Evolutionary conservation across 2,888 invertebrate species (phyloP), one percentile per base, ranked within the genome.

Genomic region (Caenorhabditis auriculariae): DNA sequence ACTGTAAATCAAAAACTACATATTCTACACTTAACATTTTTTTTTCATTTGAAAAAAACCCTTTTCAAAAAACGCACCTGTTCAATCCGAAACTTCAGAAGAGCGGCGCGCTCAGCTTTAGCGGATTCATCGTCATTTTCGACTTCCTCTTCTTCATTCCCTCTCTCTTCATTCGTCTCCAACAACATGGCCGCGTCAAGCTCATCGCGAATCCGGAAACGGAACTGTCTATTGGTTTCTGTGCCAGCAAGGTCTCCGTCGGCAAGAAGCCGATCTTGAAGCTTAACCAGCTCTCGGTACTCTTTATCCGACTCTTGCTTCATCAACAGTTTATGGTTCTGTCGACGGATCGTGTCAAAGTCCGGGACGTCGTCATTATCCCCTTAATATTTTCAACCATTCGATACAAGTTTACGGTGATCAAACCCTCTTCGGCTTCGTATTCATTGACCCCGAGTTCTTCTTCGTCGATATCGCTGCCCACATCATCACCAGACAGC

Each of bases 401-500:
- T 26, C 26, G 35, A 44, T n/a, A n/a, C n/a, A n/a, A n/a, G n/a
- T n/a, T n/a, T n/a, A n/a, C n/a, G n/a, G n/a, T n/a, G n/a, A n/a
- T 17, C 48, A 48, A 41, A 49, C 70, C 68, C 52, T 65, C 70
- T 43, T 73, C 69, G 4, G 56, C 62, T 49, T 75, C 74, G 50
- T 76, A 76, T 17, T 57, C 65, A 54, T 75, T 56, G n/a, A n/a
- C n/a, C 9, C 35, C 35, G 9, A 32, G 35, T n/a, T 32, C 39
- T 29, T 60, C 52, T 7, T 26, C 61, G 15, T 74, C 75, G 0
- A 54, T 32, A 42, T 77, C 77, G 49, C 70, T 71, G 19, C 75
- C 77, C 15, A 78, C 67, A 42, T 79, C 78, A 42, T 75, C 74
- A 32, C 79, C 79, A 4, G 75, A 76, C 5, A 78, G 56, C 5